These are phyloP conservation scores for Pocillopora meandrina DNA, from an alignment of 92 coral and sea anemone genomes.

Conservation along the genomic window DNA sequence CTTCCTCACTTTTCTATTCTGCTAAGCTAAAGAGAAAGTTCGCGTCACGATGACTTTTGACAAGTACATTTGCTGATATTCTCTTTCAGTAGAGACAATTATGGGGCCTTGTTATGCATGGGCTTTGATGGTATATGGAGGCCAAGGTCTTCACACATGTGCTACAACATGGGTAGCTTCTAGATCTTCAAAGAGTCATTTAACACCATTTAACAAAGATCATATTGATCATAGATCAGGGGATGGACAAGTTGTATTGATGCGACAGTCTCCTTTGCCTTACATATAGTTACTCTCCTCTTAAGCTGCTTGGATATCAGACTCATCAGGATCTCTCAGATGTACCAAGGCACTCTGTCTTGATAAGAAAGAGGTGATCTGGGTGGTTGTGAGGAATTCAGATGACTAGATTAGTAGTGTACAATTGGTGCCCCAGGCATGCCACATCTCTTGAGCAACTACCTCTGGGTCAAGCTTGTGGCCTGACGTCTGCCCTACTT, in stretches of 20 bases:
- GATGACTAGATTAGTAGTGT: slow-evolving; percentile 29
- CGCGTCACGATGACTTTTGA: too few species aligned
- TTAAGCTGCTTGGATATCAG: slow-evolving; percentile 30
- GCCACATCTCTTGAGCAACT: slow-evolving; percentile 37
- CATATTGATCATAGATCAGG: slow-evolving; percentile 36
- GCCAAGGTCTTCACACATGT: too few species aligned
- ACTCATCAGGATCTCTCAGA: slow-evolving; percentile 20
- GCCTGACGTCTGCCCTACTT: slow-evolving; percentile 39
- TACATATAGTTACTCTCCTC: slow-evolving; percentile 34
- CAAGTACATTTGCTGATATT: too few species aligned
- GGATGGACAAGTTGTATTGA: slow-evolving; percentile 35
- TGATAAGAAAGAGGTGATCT: slow-evolving; percentile 20
- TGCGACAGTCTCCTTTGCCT: slow-evolving; percentile 35
- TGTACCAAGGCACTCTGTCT: slow-evolving; percentile 37
- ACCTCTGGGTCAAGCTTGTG: slow-evolving; percentile 31
- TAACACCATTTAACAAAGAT: slow-evolving; percentile 36
- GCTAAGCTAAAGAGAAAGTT: too few species aligned
- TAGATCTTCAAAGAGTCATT: slow-evolving; percentile 24
- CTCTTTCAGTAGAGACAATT: too few species aligned
- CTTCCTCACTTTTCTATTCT: too few species aligned
- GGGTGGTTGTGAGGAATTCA: slow-evolving; percentile 8
- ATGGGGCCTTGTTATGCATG: too few species aligned
- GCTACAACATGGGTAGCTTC: too few species aligned
- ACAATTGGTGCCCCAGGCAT: slow-evolving; percentile 33
- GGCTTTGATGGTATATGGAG: too few species aligned